Evolutionary conservation across 2,113 vertebrate species (phyloP), one percentile per base, ranked within the genome.

Genomic region (Hippopotamus amphibius): DNA sequence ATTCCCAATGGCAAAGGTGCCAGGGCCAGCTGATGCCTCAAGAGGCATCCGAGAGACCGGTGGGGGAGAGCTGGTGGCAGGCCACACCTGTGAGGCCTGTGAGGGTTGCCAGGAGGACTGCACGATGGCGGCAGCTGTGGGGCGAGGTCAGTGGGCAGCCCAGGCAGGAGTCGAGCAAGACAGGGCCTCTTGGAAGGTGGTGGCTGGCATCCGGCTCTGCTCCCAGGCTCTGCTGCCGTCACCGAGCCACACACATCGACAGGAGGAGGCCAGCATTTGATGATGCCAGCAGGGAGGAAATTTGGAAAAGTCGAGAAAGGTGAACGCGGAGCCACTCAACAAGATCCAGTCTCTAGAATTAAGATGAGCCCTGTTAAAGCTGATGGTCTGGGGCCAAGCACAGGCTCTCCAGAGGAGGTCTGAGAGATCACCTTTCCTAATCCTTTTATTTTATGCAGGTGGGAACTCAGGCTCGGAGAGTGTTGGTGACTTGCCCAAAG

Each of bases 281-380:
- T 2, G 7, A 26, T 48, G 92, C 97, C 76, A 68, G 86, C 72
- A 84, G 82, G 86, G 83, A 77, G 85, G 55, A 80, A 91, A 92
- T 88, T 86, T 9, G 2, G 82, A 84, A 90, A 96, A 97, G 97
- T 97, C 93, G 72, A 0, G 30, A 59, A 96, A 96, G 92, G 96
- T 96, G 95, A 97, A 46, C 0, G 6, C 46, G 24, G 41, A n/a
- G 17, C 43, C 28, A 6, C 61, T 85, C 33, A 30, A 2, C 14
- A 14, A 33, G 16, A 4, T 0, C 7, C 33, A 5, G 6, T 15
- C 30, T 80, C 46, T 26, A 0, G 10, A 19, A 43, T 4, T n/a
- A 66, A 65, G 50, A 19, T 15, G 55, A 24, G 3, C 3, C 50
- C 37, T 0, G 10, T 8, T 9, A 28, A 43, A 30, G 66, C 69